Evolutionary conservation across 2,113 vertebrate genomes (phyloP), one percentile per base, ranked within the genome.

Genomic region (Syngnathoides biaculeatus): DNA sequence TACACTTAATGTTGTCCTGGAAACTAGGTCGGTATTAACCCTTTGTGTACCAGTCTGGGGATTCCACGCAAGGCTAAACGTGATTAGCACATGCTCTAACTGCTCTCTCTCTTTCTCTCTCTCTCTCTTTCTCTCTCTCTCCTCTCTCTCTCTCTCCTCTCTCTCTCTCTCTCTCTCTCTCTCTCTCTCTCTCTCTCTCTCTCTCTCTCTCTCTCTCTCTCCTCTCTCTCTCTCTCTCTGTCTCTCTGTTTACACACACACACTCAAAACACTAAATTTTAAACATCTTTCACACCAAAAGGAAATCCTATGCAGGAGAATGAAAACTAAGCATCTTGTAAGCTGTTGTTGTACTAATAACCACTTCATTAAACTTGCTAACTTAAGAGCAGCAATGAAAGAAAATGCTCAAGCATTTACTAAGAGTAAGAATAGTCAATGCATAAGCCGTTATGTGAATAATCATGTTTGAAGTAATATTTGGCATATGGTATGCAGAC

Each of bases 21-120:
- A 92, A 92, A 89, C 86, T 89, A 86, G 90, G 91, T 90, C 89
- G 89, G 71, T 1, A 52, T 90, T 91, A 91, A 92, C 88, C 85
- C 87, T 80, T 90, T 65, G 79, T 52, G 19, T 55, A 40, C 47
- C 26, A 55, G 61, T 62, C 55, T 3, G 82, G 88, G 84, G 85
- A 90, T 88, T 87, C 85, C 85, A 78, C 35, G 55, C 67, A 1
- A 65, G 66, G 62, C 69, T 30, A 15, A 67, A 74, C 40, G 60
- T 43, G 50, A 86, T 75, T 70, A 73, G 64, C 50, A 40, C 74
- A 75, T 24, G 30, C 69, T 79, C 78, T 76, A 78, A 71, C 64
- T 78, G 78, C 72, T 1, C 60, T 69, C 75, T 77, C 59, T 59
- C 57, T 53, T 10, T 7, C 42, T 8, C 30, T 35, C 30, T 35